These are phyloP conservation scores for Coregonus ussuriensis DNA, from an alignment of 2,797 vertebrate species.

Conservation along the genomic window DNA sequence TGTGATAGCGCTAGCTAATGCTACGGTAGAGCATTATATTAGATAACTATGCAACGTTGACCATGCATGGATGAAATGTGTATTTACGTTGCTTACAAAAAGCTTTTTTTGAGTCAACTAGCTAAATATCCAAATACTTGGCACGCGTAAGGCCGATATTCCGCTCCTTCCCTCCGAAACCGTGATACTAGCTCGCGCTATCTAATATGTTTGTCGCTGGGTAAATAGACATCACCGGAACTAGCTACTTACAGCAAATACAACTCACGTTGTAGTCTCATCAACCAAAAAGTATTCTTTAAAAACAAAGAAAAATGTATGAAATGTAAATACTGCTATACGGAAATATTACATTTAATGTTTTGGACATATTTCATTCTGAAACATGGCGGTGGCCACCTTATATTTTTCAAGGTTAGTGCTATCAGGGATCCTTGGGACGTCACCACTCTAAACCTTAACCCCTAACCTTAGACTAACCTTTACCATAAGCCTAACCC, in stretches of 20 bases:
- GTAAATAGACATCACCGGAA: conserved; percentile 37
- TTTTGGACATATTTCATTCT: conserved; percentile 72
- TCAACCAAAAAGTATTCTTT: conserved; percentile 62
- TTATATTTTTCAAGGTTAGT: conserved; percentile 32
- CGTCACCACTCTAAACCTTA: too few relatives aligned
- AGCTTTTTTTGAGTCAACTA: background rate
- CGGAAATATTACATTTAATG: conserved; percentile 60
- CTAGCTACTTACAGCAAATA: conserved; percentile 66
- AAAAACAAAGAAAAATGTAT: conserved; percentile 29
- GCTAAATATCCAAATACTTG: background rate
- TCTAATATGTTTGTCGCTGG: background rate
- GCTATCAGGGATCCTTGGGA: too few relatives aligned
- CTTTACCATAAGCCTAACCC: too few relatives aligned
- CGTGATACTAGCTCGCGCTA: background rate
- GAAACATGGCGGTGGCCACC: conserved; percentile 74
- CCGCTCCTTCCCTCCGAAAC: background rate
- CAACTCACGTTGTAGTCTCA: conserved; percentile 46
- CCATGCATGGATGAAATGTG: background rate
- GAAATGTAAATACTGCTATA: conserved; percentile 22
- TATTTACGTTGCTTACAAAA: background rate
- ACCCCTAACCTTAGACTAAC: too few relatives aligned
- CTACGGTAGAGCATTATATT: background rate
- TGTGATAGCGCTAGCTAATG: background rate
- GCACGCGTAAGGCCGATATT: background rate
- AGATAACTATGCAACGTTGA: background rate